phyloP scores from a whole-genome alignment of 2,797 vertebrate genomes.

The Sebastolobus altivelis region DNA sequence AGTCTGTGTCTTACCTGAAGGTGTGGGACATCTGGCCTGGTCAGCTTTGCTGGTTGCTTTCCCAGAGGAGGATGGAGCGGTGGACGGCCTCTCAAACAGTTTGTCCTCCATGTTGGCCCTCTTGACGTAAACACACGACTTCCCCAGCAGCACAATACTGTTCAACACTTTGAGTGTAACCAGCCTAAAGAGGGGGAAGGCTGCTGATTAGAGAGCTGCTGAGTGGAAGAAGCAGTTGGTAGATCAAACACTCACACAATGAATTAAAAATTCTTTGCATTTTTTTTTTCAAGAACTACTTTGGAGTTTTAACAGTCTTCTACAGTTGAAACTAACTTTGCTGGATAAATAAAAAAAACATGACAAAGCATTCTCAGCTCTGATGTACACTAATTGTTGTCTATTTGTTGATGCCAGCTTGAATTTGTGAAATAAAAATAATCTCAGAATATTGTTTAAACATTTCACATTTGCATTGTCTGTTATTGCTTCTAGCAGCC shows the following conservation, averaged over 20 bases:
- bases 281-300: neutral
- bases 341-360: neutral
- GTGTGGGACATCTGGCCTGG: constrained; percentile 76
- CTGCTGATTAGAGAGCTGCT: constrained; percentile 7
- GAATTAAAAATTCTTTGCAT: neutral
- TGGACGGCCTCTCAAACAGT: constrained; percentile 84
- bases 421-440: neutral
- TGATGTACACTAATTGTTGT: neutral
- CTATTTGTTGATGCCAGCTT: neutral
- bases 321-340: neutral
- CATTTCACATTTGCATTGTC: neutral
- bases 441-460: neutral
- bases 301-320: neutral
- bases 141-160: constrained; percentile 96
- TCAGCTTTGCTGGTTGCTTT: constrained; percentile 82
- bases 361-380: neutral
- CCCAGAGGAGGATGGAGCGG: constrained; percentile 68
- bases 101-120: constrained; percentile 98
- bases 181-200: constrained; percentile 82
- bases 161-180: constrained; percentile 96
- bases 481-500: neutral
- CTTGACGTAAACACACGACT: constrained; percentile 95
- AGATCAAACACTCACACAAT: neutral
- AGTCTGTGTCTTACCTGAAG: constrained; percentile 66
- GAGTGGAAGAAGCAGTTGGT: neutral